Conservation (phyloP, 2,797 vertebrate species). For the Scleropages formosus region DNA sequence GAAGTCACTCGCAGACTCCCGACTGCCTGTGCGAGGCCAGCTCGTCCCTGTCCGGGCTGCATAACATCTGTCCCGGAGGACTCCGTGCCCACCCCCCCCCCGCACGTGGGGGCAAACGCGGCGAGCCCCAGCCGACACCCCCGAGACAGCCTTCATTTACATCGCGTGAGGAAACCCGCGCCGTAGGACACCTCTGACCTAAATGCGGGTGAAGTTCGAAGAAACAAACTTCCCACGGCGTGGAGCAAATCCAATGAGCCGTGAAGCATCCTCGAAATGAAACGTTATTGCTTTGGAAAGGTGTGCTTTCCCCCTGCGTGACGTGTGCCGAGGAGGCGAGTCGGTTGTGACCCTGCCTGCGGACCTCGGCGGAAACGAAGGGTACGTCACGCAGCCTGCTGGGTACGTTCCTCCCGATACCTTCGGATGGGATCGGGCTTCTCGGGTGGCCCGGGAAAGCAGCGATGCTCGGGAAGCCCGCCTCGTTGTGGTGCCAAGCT, state of each 20-base stretch:
- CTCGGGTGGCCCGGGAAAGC: constrained; percentile 40
- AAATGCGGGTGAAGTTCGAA: neutral
- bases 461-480: constrained; percentile 38
- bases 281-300: neutral
- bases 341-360: constrained; percentile 26
- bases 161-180: neutral
- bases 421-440: constrained; percentile 36
- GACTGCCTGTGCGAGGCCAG: neutral
- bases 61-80: neutral
- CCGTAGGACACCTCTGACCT: neutral
- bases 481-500: constrained; percentile 11
- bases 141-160: neutral
- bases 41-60: neutral
- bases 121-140: neutral
- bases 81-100: neutral
- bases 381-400: constrained; percentile 32
- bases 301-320: neutral
- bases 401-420: constrained; percentile 33
- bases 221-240: neutral
- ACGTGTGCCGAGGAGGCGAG: constrained; percentile 1
- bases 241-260: neutral
- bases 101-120: neutral
- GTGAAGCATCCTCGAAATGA: neutral
- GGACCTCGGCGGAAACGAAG: constrained; percentile 39
- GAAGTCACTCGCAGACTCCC: constrained; percentile 2